A percentile compares a stretch with the other conserved stretches of the same genome.
Evolutionary conservation across 2,113 vertebrate genomes (phyloP).

Genomic region (Phocoena phocoena): DNA sequence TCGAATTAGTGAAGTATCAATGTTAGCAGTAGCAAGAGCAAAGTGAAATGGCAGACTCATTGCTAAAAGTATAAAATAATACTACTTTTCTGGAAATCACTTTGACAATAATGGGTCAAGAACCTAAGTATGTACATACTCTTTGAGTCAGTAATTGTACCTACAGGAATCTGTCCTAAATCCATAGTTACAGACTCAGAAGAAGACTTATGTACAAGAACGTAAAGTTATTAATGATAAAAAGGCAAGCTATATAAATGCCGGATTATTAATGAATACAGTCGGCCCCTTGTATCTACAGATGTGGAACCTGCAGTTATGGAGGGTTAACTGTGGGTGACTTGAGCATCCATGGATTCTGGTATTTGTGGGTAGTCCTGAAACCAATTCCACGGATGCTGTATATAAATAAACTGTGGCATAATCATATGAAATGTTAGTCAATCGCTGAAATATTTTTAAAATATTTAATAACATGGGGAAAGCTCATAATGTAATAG

Average conservation of each 20-base stretch:
- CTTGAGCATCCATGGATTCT: not conserved
- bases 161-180: not conserved
- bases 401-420: not conserved
- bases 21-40: not conserved
- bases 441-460: not conserved
- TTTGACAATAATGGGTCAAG: not conserved
- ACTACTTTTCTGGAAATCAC: not conserved
- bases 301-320: not conserved
- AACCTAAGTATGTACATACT: not conserved
- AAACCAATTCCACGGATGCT: too few species aligned
- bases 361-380: not conserved
- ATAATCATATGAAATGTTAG: not conserved
- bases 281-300: not conserved
- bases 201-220: not conserved
- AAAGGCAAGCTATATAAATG: not conserved
- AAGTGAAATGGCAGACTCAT: not conserved
- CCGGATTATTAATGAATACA: not conserved
- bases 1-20: not conserved
- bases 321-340: not conserved
- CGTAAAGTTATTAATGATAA: not conserved
- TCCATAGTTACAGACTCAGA: not conserved
- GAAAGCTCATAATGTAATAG: not conserved
- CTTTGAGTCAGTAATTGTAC: not conserved
- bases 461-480: not conserved
- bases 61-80: not conserved